Evolutionary conservation across 2,888 invertebrate genomes (phyloP).

Genomic region (Rotaria socialis): DNA sequence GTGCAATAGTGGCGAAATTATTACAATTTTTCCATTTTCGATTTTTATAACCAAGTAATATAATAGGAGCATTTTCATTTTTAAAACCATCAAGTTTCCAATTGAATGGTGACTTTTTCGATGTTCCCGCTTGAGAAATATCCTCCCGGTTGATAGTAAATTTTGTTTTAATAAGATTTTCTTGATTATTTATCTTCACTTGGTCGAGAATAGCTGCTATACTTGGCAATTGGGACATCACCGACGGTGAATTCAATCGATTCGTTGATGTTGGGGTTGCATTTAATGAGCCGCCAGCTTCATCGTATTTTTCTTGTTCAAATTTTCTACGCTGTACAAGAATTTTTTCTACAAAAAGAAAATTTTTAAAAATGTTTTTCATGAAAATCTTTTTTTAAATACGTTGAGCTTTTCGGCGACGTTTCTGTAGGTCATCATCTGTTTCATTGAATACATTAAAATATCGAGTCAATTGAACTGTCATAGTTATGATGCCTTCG

Average conservation of each 20-base stretch:
- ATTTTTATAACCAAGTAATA: slow-evolving; percentile 17
- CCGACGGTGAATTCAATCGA: not conserved
- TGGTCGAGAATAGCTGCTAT: not conserved
- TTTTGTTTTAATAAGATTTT: not conserved
- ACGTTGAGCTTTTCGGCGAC: slow-evolving; percentile 17
- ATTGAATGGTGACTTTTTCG: not conserved
- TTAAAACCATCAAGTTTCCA: not conserved
- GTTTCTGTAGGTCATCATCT: not conserved
- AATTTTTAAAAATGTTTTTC: too few relatives aligned
- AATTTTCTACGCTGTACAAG: not conserved
- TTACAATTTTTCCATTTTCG: slow-evolving; percentile 32
- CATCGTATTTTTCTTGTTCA: slow-evolving; percentile 23
- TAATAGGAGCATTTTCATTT: slow-evolving; percentile 6
- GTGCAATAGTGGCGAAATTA: not conserved
- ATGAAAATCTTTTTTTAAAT: not conserved
- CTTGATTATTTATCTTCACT: not conserved
- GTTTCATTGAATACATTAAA: not conserved
- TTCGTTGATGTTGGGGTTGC: not conserved
- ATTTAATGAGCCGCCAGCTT: not conserved
- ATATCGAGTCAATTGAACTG: not conserved
- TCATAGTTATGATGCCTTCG: not conserved
- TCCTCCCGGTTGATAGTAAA: not conserved
- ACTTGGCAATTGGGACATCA: not conserved
- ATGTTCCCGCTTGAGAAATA: not conserved
- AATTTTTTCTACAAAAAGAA: not conserved